These are phyloP conservation scores for Thereva nobilitata DNA, from an alignment of 2,888 invertebrate genomes.

Conservation along the genomic window DNA sequence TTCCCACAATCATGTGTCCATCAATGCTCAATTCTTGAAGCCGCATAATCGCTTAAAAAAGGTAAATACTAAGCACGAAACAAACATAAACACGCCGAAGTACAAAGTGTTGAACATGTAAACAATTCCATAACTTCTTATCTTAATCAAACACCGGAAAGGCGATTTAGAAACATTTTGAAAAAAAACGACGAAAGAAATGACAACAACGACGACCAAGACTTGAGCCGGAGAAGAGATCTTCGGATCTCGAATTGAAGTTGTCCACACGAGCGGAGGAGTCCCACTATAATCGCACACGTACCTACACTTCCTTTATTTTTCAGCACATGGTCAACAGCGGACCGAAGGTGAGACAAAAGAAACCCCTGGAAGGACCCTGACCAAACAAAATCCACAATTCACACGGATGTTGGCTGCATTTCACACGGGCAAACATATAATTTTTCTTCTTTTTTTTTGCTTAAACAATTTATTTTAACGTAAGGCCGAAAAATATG, in stretches of 20 bases:
- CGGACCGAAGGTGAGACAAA: slow-evolving; percentile 13
- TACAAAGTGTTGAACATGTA: slow-evolving; percentile 12
- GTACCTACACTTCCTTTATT: not conserved
- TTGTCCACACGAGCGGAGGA: too few relatives aligned
- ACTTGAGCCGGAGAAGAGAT: too few relatives aligned
- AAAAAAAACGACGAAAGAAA: not conserved
- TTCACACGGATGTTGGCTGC: slow-evolving; percentile 25
- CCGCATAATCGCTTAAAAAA: too few relatives aligned
- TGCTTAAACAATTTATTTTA: slow-evolving; percentile 1
- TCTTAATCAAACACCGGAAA: slow-evolving; percentile 38
- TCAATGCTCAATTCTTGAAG: too few relatives aligned
- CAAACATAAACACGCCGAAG: slow-evolving; percentile 5
- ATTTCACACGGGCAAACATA: slow-evolving; percentile 23
- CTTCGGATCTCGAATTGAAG: too few relatives aligned
- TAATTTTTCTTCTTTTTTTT: slow-evolving; percentile 23
- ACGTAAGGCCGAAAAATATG: slow-evolving; percentile 12
- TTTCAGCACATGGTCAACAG: not conserved
- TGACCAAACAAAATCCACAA: slow-evolving; percentile 29
- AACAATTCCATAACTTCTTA: slow-evolving; percentile 26
- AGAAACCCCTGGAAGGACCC: slow-evolving; percentile 12
- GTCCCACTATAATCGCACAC: not conserved
- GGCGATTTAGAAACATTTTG: slow-evolving; percentile 11
- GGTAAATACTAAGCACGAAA: too few relatives aligned
- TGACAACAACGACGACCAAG: not conserved
- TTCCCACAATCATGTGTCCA: too few relatives aligned